Base-by-base conservation (phyloP, 2,113 vertebrate genomes). In the Pterocles burchelli region DNA sequence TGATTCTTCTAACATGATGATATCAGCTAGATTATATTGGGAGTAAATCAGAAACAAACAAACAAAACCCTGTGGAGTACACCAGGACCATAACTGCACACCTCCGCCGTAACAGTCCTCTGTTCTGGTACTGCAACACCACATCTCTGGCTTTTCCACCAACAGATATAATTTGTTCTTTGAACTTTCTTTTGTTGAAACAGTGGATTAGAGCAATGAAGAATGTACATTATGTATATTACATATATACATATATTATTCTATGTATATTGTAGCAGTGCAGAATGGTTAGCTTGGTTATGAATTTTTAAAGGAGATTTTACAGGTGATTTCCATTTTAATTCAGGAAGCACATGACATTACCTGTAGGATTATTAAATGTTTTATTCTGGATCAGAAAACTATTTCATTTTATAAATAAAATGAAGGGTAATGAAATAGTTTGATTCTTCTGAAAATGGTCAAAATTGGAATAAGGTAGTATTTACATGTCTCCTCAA, bases 151-250 rank as follows among this genome's bases (percentile, higher is more conserved):
- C 52, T 71, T 76, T 59, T 34, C 38, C 29, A 34, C 1, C 3
- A 17, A 51, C 10, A 54, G 13, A 29, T 5, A 7, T 7, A 5
- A 55, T 61, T 54, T 46, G 28, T 38, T 12, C 34, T 61, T 55
- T 19, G 7, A 38, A 33, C n/a, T 34, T 63, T 12, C 19, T 78
- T 57, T 51, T 71, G 31, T 20, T 83, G 46, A 55, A 62, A 9
- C 9, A 19, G 13, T 51, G 36, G 38, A 26, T 74, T 34, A 43
- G 20, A 90, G 83, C 52, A 46, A 13, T 8, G 13, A 13, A 14
- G 75, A 14, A 31, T 9, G 2, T 33, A 20, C 0, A 1, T 22
- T 25, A 15, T 20, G 5, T 6, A 11, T 31, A 46, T 48, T 9
- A 13, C 6, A 3, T 17, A 36, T 72, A 73, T 45, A 68, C 20